These are phyloP conservation scores for Heliconius eleuchia DNA, from an alignment of 1,140 invertebrate species.

Conservation along the genomic window DNA sequence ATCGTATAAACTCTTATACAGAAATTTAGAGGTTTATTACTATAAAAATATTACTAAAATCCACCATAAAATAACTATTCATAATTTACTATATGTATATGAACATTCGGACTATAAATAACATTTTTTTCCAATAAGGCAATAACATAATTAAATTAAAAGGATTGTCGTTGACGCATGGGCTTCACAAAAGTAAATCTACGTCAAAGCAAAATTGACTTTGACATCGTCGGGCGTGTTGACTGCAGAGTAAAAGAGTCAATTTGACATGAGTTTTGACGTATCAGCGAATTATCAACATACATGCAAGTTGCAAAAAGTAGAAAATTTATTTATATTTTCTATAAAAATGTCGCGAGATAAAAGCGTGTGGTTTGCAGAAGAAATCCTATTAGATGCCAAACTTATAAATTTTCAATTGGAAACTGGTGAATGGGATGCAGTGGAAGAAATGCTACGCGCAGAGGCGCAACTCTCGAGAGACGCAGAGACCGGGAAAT, in stretches of 20 bases:
- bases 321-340: slow-evolving; percentile 31
- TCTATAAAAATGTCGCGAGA: slow-evolving; percentile 74
- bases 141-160: slow-evolving; percentile 12
- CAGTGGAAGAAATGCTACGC: slow-evolving; percentile 79
- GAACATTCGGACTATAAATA: neutral
- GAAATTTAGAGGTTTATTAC: too few relatives aligned
- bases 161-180: slow-evolving; percentile 6
- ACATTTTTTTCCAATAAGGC: neutral
- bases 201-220: slow-evolving; percentile 10
- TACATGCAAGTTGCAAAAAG: slow-evolving; percentile 28
- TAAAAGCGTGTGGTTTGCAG: slow-evolving; percentile 80
- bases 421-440: slow-evolving; percentile 78
- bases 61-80: neutral
- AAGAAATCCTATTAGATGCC: slow-evolving; percentile 79
- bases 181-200: neutral
- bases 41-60: neutral
- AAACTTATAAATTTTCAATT: slow-evolving; percentile 79
- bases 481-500: slow-evolving; percentile 78
- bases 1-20: neutral
- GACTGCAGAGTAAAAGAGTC: slow-evolving; percentile 11
- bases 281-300: slow-evolving; percentile 31
- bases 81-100: neutral
- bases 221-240: slow-evolving; percentile 13
- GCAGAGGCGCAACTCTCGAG: slow-evolving; percentile 76
- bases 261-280: slow-evolving; percentile 30